These are phyloP conservation scores for Papilio dardanus DNA, from an alignment of 1,140 invertebrate species.

Conservation along the genomic window DNA sequence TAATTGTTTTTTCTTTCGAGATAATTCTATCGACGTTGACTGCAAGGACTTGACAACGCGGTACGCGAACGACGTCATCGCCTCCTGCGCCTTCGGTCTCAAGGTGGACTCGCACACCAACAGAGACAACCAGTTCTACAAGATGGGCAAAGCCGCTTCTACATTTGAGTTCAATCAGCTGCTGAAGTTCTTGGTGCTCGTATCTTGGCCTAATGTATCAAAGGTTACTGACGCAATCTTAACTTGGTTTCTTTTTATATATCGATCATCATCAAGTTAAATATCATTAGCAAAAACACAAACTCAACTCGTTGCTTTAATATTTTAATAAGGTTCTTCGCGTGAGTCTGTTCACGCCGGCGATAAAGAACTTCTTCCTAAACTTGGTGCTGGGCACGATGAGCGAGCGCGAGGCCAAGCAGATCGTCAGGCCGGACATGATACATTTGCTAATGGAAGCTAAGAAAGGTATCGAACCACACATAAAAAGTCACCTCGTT, in stretches of 20 bases:
- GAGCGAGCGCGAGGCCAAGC: conserved; percentile 72
- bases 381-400: conserved; percentile 81
- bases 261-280: conserved; percentile 37
- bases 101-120: conserved; percentile 82
- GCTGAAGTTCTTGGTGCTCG: conserved; percentile 38
- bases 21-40: not conserved
- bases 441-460: conserved; percentile 80
- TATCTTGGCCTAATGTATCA: conserved; percentile 34
- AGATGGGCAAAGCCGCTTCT: conserved; percentile 70
- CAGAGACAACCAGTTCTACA: conserved; percentile 79
- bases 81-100: conserved; percentile 77
- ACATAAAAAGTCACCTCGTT: not conserved
- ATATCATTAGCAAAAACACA: not conserved
- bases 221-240: conserved; percentile 38
- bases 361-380: conserved; percentile 78
- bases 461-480: conserved; percentile 57
- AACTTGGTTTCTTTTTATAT: not conserved
- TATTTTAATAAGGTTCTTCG: conserved; percentile 12
- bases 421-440: conserved; percentile 76
- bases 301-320: conserved; percentile 38
- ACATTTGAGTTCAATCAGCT: conserved; percentile 47
- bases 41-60: conserved; percentile 76
- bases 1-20: not conserved
- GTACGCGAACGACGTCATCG: conserved; percentile 83
- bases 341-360: not conserved